Evolutionary conservation across 2,113 vertebrate species (phyloP), one percentile per base, ranked within the genome.

Genomic region (Tetraodon nigroviridis): DNA sequence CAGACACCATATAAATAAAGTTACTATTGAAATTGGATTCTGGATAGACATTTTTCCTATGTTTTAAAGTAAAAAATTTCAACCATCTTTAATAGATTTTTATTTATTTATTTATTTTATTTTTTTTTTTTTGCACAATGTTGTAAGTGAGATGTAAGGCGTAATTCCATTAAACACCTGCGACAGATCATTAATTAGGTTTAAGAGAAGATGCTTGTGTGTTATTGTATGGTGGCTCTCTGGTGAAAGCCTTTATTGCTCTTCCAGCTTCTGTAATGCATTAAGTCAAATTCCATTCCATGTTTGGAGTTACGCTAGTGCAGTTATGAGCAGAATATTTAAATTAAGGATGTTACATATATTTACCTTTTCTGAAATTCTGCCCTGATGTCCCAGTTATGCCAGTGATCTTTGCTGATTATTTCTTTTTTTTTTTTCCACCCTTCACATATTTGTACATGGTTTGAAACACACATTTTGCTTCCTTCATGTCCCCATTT

Each of bases 161-260:
- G 70, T 63, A 76, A 79, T 83, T 85, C 74, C 75, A 74, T 80
- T 71, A 82, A 72, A 78, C 68, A 69, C 84, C 83, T 20, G 67
- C 27, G 67, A 76, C 76, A 74, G 67, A 58, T 32, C 61, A 75
- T 80, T 84, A 88, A 83, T 87, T 84, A 62, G 73, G 54, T 80
- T 80, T 76, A 58, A 73, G 67, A 70, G 76, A 64, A 69, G 80
- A 79, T 52, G 55, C 73, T 51, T 68, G 67, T 45, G 64, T 46
- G 52, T 82, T 84, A 78, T 83, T 79, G 73, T 77, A 65, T 67
- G 67, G 70, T 75, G 69, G 76, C 82, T 82, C 75, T 49, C 73
- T 86, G 83, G 86, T 65, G 58, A 80, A 79, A 74, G 67, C 67
- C 69, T 55, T 50, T n/a, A 61, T 61, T 65, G 51, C 49, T 69